Conservation (phyloP, 2,888 invertebrate species). For the Noctua janthina region DNA sequence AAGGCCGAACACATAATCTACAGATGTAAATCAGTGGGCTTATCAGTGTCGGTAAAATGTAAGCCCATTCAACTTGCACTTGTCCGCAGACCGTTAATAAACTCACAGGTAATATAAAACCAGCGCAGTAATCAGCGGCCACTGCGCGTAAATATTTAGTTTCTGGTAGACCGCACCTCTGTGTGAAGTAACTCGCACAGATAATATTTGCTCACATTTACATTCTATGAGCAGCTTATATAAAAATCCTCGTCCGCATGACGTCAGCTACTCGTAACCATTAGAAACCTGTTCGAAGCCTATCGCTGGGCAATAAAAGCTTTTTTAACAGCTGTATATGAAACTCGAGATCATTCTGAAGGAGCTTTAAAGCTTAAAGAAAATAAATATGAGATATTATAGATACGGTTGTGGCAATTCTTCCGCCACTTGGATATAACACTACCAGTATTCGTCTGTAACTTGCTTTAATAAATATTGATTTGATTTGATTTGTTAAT, state of each 20-base stretch:
- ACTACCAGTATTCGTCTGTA: background rate
- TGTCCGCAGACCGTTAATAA: too few species aligned
- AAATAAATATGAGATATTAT: background rate
- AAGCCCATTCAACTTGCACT: too few species aligned
- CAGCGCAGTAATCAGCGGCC: background rate
- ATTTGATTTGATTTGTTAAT: background rate
- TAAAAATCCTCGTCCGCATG: constrained; percentile 19
- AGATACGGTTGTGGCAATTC: background rate
- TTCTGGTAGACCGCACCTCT: background rate
- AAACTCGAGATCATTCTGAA: background rate
- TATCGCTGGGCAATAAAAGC: background rate
- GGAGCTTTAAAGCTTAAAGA: background rate
- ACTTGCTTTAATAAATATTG: background rate
- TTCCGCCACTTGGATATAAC: too few species aligned
- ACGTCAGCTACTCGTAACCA: constrained; percentile 22
- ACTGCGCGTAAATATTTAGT: constrained; percentile 2
- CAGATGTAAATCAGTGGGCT: too few species aligned
- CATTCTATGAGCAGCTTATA: constrained; percentile 44
- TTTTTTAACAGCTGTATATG: constrained; percentile 2
- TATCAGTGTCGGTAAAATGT: too few species aligned
- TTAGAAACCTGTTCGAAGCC: constrained; percentile 23
- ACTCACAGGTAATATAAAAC: too few species aligned
- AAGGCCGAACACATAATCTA: too few species aligned
- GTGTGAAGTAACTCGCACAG: constrained; percentile 4
- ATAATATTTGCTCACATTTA: constrained; percentile 40